These are phyloP conservation scores for Oryzias sinensis DNA, from an alignment of 2,797 vertebrate genomes.

Conservation along the genomic window DNA sequence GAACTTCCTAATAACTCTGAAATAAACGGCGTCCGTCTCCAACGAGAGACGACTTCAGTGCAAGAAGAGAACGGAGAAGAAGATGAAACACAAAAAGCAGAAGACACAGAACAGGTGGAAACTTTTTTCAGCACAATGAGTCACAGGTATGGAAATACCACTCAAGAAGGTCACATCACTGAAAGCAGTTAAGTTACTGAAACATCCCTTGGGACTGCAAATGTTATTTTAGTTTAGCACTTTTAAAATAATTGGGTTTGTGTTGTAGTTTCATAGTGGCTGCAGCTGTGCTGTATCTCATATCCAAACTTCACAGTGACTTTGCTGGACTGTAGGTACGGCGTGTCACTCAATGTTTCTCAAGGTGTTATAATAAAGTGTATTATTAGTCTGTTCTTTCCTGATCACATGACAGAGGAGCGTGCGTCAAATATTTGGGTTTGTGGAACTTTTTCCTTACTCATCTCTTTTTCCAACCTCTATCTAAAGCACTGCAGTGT, in stretches of 20 bases:
- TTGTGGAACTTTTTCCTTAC: conserved; percentile 64
- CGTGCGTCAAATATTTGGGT: conserved; percentile 63
- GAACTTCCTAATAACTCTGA: conserved; percentile 34
- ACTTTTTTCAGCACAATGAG: conserved; percentile 99
- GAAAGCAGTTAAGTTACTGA: conserved; percentile 27
- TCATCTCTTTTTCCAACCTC: conserved; percentile 40
- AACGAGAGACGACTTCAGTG: conserved; percentile 37
- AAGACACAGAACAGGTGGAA: conserved; percentile 74
- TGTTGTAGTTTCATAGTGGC: conserved; percentile 42
- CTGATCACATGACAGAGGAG: conserved; percentile 71
- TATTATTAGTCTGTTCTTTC: conserved; percentile 71
- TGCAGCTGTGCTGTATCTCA: conserved; percentile 26
- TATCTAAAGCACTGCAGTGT: conserved; percentile 33
- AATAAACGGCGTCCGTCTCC: conserved; percentile 15
- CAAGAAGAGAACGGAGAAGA: conserved; percentile 39
- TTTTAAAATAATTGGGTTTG: conserved; percentile 34
- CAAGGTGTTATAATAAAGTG: conserved; percentile 51
- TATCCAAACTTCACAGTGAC: conserved; percentile 31
- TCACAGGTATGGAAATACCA: conserved; percentile 85
- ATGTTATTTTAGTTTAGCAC: conserved; percentile 40
- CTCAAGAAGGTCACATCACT: conserved; percentile 67
- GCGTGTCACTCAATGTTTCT: conserved; percentile 24
- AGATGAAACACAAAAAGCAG: conserved; percentile 28
- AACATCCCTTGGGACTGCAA: conserved; percentile 18
- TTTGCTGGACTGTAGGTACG: conserved; percentile 34